Conservation (phyloP, 2,888 invertebrate species). For the Argyresthia albistria region DNA sequence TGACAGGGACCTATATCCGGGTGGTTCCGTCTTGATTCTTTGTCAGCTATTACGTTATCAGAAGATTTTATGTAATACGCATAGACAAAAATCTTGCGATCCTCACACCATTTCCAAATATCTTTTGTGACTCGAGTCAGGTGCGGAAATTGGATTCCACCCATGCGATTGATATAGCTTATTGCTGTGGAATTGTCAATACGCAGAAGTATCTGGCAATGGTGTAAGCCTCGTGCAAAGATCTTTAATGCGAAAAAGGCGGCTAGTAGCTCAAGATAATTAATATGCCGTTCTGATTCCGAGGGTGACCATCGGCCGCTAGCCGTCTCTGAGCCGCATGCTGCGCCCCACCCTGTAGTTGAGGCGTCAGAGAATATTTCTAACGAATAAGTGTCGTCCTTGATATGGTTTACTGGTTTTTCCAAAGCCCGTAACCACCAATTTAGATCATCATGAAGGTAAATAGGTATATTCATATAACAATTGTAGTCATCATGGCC, state of each 20-base stretch:
- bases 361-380: constrained; percentile 6
- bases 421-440: neutral
- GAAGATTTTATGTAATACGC: constrained; percentile 1
- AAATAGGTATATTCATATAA: constrained; percentile 1
- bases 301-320: constrained; percentile 1
- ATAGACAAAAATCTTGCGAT: neutral
- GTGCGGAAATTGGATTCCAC: constrained; percentile 4
- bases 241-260: constrained; percentile 4
- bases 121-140: neutral
- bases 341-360: constrained; percentile 8
- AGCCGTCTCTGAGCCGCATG: constrained; percentile 5
- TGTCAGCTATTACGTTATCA: constrained; percentile 2
- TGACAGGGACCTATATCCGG: neutral
- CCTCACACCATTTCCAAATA: constrained; percentile 7
- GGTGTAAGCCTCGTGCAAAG: neutral
- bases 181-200: constrained; percentile 5
- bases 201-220: constrained; percentile 2
- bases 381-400: neutral
- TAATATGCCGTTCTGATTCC: neutral
- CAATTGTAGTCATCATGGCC: neutral
- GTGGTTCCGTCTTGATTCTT: neutral
- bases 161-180: constrained; percentile 1
- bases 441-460: neutral
- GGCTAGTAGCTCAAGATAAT: constrained; percentile 2
- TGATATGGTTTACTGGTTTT: neutral